Evolutionary conservation across 2,888 invertebrate genomes (phyloP), one percentile per base, ranked within the genome.

Genomic region (Trachelus tabidus): DNA sequence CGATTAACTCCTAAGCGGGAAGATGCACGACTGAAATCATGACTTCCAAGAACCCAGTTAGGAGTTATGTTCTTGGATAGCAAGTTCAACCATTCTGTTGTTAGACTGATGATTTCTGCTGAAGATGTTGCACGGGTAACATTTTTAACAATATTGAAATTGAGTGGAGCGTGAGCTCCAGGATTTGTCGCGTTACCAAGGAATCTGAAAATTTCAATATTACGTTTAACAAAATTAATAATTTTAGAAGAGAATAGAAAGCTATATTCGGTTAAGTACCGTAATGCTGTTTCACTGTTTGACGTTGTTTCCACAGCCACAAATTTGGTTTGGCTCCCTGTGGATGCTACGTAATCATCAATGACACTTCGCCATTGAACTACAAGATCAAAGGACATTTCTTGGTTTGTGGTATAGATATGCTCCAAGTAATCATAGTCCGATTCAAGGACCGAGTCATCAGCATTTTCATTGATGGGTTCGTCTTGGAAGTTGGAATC

Each of bases 1-100:
- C 95, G 88, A 37, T 87, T 92, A 77, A 94, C 93, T 6, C 88
- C 96, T 81, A 94, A 95, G 83, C 97, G 93, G 0, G 95, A 93
- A 0, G 95, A 95, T 30, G 94, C 93, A 83, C 97, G 93, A 71
- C 91, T 92, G 73, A 95, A 94, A 89, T 97, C 97, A 84, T 97
- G 97, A 89, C 97, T 97, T 75, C 97, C 97, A 87, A 96, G 96
- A 92, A 96, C 96, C 96, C 96, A 96, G 88, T 96, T 96, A 34
- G 96, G 93, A 9, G 93, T 92, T 79, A 93, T 93, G 71, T 93
- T 93, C 35, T 92, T 85, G 0, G 95, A 95, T 91, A 95, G 94
- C 84, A 94, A 94, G 15, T 93, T 92, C 74, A 95, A 87, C 94
- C 96, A 96, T 77, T 93, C 92, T 35, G 96, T 92, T 9, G 93